Evolutionary conservation across 2,888 invertebrate species (phyloP).

Genomic region (Ferdinandea cuprea): DNA sequence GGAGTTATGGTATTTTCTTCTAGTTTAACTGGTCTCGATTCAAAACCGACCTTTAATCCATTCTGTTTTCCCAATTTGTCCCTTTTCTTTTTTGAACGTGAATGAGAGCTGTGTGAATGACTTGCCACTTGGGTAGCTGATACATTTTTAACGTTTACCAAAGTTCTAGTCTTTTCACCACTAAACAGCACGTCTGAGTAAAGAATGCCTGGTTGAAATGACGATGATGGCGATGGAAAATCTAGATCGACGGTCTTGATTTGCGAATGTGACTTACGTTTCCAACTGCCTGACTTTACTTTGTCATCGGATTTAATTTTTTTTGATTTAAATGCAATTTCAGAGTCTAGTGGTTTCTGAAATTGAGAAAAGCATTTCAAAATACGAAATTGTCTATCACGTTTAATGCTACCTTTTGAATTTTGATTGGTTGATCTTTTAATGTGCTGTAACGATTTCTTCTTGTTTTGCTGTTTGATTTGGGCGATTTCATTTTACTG

Average conservation of each 20-base stretch:
- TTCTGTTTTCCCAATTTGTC: not conserved
- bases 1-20: not conserved
- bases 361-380: not conserved
- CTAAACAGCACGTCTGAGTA: conserved; percentile 60
- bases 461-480: conserved; percentile 33
- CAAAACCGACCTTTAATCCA: not conserved
- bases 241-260: not conserved
- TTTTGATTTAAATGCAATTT: not conserved
- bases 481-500: conserved; percentile 60
- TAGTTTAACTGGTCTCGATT: not conserved
- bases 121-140: conserved; percentile 22
- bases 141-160: conserved; percentile 29
- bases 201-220: conserved; percentile 38
- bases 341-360: conserved; percentile 18
- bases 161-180: conserved; percentile 33
- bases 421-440: conserved; percentile 32
- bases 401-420: conserved; percentile 8
- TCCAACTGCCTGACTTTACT: conserved; percentile 55
- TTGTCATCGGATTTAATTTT: conserved; percentile 13
- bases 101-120: conserved; percentile 2
- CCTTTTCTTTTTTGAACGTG: not conserved
- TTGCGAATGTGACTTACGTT: conserved; percentile 6
- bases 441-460: conserved; percentile 29
- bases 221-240: conserved; percentile 3
- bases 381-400: not conserved